Evolutionary conservation across 2,113 vertebrate genomes (phyloP).

Genomic region (Phoenicopterus ruber): DNA sequence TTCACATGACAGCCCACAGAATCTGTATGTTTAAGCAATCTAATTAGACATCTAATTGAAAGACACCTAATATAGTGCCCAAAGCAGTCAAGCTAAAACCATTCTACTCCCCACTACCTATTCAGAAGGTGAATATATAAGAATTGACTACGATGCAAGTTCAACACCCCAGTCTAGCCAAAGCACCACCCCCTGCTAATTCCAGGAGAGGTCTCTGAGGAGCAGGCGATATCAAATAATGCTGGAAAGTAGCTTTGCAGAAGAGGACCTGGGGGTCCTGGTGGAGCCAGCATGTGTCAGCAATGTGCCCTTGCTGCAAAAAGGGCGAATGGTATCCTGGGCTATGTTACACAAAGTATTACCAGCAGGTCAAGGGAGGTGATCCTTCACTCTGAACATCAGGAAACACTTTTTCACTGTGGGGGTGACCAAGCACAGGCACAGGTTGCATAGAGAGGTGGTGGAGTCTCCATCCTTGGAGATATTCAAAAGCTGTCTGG

Average conservation of each 20-base stretch:
- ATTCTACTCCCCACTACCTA: not conserved
- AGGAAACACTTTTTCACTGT: not conserved
- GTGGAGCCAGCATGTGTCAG: not conserved
- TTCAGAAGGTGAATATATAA: not conserved
- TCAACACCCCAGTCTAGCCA: not conserved
- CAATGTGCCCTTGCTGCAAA: not conserved
- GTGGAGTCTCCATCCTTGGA: not conserved
- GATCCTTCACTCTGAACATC: not conserved
- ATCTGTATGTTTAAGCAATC: not conserved
- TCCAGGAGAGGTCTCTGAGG: not conserved
- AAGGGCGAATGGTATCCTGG: accelerated
- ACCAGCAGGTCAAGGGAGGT: not conserved
- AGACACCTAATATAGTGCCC: not conserved
- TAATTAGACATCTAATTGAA: not conserved
- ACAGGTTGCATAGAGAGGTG: not conserved
- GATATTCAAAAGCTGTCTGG: not conserved
- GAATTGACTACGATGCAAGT: not conserved
- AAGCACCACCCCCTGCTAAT: not conserved
- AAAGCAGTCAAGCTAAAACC: not conserved
- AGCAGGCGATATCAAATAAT: accelerated
- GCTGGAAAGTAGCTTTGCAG: not conserved
- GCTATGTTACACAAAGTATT: not conserved
- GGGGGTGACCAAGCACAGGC: not conserved
- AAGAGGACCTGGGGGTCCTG: not conserved
- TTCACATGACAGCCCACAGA: not conserved